Conservation (phyloP, 2,113 vertebrate genomes). For the Garra rufa region DNA sequence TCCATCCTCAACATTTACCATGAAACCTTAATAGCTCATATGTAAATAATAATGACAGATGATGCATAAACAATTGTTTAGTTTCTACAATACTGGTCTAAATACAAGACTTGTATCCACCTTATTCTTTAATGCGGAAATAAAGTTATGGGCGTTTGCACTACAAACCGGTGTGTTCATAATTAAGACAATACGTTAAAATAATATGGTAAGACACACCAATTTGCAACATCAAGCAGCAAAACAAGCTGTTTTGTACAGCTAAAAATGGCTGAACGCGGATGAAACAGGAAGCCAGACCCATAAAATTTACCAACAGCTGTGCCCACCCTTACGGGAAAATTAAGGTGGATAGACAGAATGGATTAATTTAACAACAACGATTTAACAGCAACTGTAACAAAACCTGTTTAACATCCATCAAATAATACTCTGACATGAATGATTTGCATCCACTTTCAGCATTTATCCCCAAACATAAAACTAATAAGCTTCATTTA, state of each 20-base stretch:
- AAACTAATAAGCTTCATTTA: neutral
- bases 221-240: too few species aligned
- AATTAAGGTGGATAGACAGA: too few species aligned
- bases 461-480: neutral
- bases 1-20: neutral
- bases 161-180: too few species aligned
- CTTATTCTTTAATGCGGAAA: too few species aligned
- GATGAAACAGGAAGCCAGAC: too few species aligned
- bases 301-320: too few species aligned
- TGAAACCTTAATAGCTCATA: neutral
- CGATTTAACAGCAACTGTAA: neutral
- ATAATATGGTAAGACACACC: too few species aligned
- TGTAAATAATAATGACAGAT: neutral
- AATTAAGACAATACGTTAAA: too few species aligned
- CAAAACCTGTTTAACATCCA: neutral
- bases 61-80: neutral
- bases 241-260: too few species aligned
- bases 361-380: neutral
- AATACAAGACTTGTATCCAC: neutral
- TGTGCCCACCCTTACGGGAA: too few species aligned
- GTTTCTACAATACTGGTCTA: neutral
- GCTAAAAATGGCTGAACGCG: too few species aligned
- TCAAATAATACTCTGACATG: neutral
- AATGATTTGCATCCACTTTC: constrained; percentile 2
- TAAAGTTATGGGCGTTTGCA: too few species aligned